phyloP scores from a whole-genome alignment of 2,888 invertebrate species.

The Steinernema scapterisci region DNA sequence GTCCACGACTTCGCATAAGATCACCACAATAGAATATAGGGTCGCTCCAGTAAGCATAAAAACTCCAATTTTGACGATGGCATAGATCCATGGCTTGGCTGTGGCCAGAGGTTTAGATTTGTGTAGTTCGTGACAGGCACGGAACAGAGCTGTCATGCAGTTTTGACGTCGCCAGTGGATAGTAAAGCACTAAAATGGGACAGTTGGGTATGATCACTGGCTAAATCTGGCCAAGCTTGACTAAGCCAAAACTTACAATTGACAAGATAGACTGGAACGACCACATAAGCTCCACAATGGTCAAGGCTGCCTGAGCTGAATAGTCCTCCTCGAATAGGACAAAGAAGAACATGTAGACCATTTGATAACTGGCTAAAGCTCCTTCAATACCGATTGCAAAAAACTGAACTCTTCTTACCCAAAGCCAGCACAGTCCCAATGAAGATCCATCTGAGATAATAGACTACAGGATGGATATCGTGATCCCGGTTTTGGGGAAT shows the following conservation, averaged over 20 bases:
- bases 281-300: neutral
- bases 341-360: neutral
- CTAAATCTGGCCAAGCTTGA: no score
- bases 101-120: slow-evolving; percentile 17
- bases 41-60: neutral
- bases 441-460: neutral
- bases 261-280: slow-evolving; percentile 14
- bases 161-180: slow-evolving; percentile 38
- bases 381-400: neutral
- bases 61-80: slow-evolving; percentile 12
- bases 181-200: slow-evolving; percentile 24
- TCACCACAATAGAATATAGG: no score
- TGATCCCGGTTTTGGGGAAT: no score
- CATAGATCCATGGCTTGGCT: slow-evolving; percentile 9
- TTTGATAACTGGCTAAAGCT: neutral
- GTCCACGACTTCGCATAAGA: no score
- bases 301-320: neutral
- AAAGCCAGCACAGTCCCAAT: neutral
- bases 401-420: neutral
- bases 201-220: no score
- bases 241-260: slow-evolving; percentile 3
- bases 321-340: neutral
- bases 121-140: neutral
- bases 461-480: neutral
- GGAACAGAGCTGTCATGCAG: slow-evolving; percentile 24